These are phyloP conservation scores for Boulengeromyrus knoepffleri DNA, from an alignment of 2,113 vertebrate genomes.

Conservation along the genomic window DNA sequence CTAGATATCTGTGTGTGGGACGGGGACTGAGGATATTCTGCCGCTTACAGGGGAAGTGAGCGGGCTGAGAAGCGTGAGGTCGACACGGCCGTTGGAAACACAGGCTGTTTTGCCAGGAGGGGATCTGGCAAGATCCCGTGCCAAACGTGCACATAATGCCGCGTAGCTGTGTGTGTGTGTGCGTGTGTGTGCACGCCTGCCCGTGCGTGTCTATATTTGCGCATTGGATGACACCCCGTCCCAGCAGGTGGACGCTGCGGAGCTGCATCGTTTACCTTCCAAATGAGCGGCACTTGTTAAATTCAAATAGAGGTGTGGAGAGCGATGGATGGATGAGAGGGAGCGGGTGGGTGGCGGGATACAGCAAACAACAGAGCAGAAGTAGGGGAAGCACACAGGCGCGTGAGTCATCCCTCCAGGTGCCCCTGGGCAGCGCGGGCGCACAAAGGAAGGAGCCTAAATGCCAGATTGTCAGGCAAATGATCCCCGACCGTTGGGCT, in stretches of 20 bases:
- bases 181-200: neutral
- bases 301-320: conserved; percentile 13
- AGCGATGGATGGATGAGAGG: neutral
- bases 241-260: neutral
- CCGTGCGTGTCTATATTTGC: neutral
- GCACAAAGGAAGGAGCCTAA: neutral
- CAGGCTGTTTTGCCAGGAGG: conserved; percentile 4
- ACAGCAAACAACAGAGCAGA: neutral
- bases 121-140: conserved; percentile 13
- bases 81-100: conserved; percentile 28
- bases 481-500: conserved; percentile 11
- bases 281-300: conserved; percentile 11
- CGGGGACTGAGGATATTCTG: neutral
- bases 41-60: neutral
- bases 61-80: neutral
- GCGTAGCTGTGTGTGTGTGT: neutral
- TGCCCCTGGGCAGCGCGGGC: neutral
- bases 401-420: neutral
- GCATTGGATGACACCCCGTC: neutral
- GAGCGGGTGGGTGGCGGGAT: neutral
- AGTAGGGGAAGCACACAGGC: neutral
- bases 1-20: neutral
- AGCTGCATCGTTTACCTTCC: conserved; percentile 8
- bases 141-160: neutral
- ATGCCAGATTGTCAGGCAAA: conserved; percentile 18